phyloP scores from a whole-genome alignment of 2,797 vertebrate species.

The Argyrosomus regius region DNA sequence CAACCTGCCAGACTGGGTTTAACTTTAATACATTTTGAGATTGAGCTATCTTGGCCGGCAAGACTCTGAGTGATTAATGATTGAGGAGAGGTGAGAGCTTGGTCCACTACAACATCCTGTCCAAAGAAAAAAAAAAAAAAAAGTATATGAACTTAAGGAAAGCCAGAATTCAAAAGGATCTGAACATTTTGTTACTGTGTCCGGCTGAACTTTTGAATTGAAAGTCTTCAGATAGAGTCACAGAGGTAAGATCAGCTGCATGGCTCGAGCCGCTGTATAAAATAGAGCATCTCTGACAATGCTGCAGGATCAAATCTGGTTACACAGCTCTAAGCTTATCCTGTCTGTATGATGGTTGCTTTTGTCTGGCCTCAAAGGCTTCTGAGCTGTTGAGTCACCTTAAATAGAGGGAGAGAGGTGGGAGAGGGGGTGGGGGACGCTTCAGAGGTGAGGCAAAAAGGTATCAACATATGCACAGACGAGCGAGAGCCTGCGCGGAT shows the following conservation, averaged over 20 bases:
- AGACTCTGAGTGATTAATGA: slow-evolving; percentile 73
- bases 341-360: slow-evolving; percentile 60
- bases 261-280: slow-evolving; percentile 14
- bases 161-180: slow-evolving; percentile 29
- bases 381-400: slow-evolving; percentile 47
- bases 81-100: slow-evolving; percentile 50
- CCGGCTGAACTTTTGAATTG: neutral
- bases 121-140: neutral
- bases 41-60: slow-evolving; percentile 63
- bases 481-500: slow-evolving; percentile 5
- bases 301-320: slow-evolving; percentile 64
- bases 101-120: slow-evolving; percentile 22
- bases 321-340: slow-evolving; percentile 61
- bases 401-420: slow-evolving; percentile 21
- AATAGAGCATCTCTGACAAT: slow-evolving; percentile 49
- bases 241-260: slow-evolving; percentile 5
- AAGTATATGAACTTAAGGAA: slow-evolving; percentile 10
- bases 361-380: slow-evolving; percentile 74
- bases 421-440: neutral
- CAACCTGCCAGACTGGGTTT: slow-evolving; percentile 63
- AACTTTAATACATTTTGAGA: slow-evolving; percentile 74
- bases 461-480: slow-evolving; percentile 48
- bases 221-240: slow-evolving; percentile 2
- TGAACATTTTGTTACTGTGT: neutral
- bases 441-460: slow-evolving; percentile 32